Conservation (phyloP, 1,140 invertebrate species). For the Gryllus bimaculatus region DNA sequence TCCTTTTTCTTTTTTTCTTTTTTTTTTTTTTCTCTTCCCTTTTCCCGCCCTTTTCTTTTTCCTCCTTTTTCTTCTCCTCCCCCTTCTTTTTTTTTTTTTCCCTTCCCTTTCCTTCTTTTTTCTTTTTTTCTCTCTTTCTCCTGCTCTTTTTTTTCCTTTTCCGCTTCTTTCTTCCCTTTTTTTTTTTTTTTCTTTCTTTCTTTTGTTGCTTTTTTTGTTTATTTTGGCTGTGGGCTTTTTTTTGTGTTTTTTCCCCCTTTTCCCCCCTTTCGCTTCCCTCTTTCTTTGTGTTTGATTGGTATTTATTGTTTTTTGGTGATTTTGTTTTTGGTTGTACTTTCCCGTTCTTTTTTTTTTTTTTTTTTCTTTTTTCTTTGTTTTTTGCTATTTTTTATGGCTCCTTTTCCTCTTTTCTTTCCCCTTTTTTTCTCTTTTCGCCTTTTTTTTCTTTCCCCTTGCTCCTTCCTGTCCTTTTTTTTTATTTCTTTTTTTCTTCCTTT, state of each 20-base stretch:
- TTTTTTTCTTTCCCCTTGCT: not conserved
- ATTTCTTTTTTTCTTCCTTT: not conserved
- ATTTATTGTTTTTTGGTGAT: not conserved
- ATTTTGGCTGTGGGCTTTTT: too few species aligned
- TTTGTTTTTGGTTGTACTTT: not conserved
- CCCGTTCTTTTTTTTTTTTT: not conserved
- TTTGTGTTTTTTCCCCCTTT: not conserved
- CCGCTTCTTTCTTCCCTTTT: not conserved
- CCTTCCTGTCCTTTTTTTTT: not conserved
- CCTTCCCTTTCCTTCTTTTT: not conserved
- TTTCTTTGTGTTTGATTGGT: not conserved
- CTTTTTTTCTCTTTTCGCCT: not conserved
- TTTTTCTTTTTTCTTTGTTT: not conserved
- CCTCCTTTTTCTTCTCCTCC: not conserved
- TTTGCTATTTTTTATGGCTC: not conserved
- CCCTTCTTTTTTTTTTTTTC: not conserved
- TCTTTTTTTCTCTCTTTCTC: not conserved
- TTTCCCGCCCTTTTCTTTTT: not conserved
- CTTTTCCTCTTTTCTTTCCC: not conserved
- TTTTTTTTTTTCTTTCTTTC: not conserved
- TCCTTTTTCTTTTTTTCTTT: slow-evolving; percentile 3
- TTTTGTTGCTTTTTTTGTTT: not conserved
- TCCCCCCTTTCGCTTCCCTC: not conserved
- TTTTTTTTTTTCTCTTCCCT: not conserved
- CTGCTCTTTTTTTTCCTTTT: not conserved